These are phyloP conservation scores for Drosophila teissieri DNA, from an alignment of 1,140 invertebrate species.

Conservation along the genomic window DNA sequence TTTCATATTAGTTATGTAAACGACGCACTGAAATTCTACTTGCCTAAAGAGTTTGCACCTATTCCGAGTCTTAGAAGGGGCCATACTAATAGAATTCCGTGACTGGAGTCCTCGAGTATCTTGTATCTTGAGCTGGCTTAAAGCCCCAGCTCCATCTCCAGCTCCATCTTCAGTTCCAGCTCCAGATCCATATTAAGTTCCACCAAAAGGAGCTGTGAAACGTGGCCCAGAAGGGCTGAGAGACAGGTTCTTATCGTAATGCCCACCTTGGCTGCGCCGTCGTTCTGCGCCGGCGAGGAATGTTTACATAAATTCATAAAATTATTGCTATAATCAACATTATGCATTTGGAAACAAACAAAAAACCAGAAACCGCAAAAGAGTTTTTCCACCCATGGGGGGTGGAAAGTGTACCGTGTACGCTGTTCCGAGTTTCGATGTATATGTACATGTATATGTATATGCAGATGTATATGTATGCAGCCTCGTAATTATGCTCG, in stretches of 20 bases:
- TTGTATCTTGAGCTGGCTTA: slow-evolving; percentile 3
- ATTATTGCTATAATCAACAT: slow-evolving; percentile 84
- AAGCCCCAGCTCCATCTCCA: no score
- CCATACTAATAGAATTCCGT: not conserved
- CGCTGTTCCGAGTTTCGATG: not conserved
- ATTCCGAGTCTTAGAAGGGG: no score
- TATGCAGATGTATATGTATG: not conserved
- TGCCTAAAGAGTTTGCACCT: not conserved
- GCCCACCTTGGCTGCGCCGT: slow-evolving; percentile 59
- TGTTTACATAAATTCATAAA: slow-evolving; percentile 84
- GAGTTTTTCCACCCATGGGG: slow-evolving; percentile 22
- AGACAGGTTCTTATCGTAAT: slow-evolving; percentile 33
- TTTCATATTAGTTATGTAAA: no score
- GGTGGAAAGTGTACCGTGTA: not conserved
- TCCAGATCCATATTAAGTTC: no score
- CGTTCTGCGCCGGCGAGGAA: slow-evolving; percentile 22
- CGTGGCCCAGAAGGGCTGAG: slow-evolving; percentile 9
- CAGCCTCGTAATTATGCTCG: slow-evolving; percentile 70
- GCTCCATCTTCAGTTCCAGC: no score
- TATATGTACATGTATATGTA: no score
- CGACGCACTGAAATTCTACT: no score
- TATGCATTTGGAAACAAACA: slow-evolving; percentile 78
- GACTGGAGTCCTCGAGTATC: not conserved
- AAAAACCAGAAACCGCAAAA: slow-evolving; percentile 65
- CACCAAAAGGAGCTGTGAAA: not conserved